Evolutionary conservation across 2,888 invertebrate species (phyloP), one percentile per base, ranked within the genome.

Genomic region (Ectemnius lituratus): DNA sequence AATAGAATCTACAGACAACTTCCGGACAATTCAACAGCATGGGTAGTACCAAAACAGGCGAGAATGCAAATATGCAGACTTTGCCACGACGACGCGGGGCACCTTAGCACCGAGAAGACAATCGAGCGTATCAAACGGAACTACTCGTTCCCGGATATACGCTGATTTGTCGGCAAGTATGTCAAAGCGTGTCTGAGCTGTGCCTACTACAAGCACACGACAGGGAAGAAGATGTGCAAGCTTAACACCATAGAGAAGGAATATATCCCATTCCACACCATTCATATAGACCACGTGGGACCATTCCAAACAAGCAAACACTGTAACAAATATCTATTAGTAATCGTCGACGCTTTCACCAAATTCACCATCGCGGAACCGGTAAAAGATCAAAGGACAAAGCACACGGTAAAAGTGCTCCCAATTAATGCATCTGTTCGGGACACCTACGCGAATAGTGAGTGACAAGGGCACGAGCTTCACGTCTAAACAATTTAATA

Each of bases 201-300:
- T 3, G 23, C 23, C 23, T 23, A 23, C 23, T 23, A 23, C 3
- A 23, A 23, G 3, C 2, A 23, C 2, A 2, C 23, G 3, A 23
- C 23, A 3, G 23, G 23, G 23, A 23, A 23, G 3, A 23, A 23
- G 2, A 23, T 23, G 3, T 23, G 23, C 23, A 23, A 23, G 2
- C 23, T 23, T 2, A 23, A 23, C 3, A 23, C 23, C 3, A 37
- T 37, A 3, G 45, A 60, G 11, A 60, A 60, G 18, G 18, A 49
- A 3, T 27, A 56, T 1, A 16, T 60, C 0, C 65, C 70, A 13
- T 70, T 70, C 16, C 60, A 59, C 16, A 70, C 64, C 3, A 0
- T 61, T 0, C 65, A 64, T n/a, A n/a, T 70, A 2, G 70, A 70
- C 13, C 61, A 64, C n/a, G 60, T 70, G 2, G 65, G 57, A 5